Evolutionary conservation across 2,888 invertebrate species (phyloP), one percentile per base, ranked within the genome.

Genomic region (Thumatha senex): DNA sequence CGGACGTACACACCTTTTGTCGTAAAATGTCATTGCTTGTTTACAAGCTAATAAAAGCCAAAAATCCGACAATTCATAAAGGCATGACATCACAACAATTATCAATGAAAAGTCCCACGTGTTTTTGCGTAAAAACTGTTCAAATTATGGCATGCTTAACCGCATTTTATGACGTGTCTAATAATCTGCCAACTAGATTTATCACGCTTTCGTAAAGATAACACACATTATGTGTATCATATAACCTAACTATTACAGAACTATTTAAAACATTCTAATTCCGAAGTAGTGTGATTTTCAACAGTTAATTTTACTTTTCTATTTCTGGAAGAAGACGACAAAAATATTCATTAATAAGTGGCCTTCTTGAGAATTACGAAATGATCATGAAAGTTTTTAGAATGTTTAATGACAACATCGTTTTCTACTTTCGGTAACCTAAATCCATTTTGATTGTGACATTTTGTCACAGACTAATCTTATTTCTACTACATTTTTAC

Each of bases 161-260:
- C 38, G 3, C 31, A 14, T 61, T 67, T 80, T 74, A 81, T 67
- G 72, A 76, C 61, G 63, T 71, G 75, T 70, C 62, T 63, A 63
- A 65, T 56, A 61, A 61, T 60, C 50, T 55, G 53, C 58, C 70
- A 57, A 66, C 51, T 55, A 60, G 44, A 54, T 63, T 42, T 56
- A 58, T 53, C 56, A 68, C 56, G 55, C 47, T 46, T 49, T 58
- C 63, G 56, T 62, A 57, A 52, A 56, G 51, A 46, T 61, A 58
- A 55, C 51, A 46, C 36, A 15, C 40, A 48, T 41, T 49, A 53
- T 54, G 47, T 51, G 47, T 51, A 50, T 55, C 40, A 40, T 53
- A 48, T 67, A 65, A 59, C 57, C 51, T 54, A 49, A 41, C 39
- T 14, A 48, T 65, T 61, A 48, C 49, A 29, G 47, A 46, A 60